Conservation (phyloP, 2,113 vertebrate genomes). For the Cariama cristata region DNA sequence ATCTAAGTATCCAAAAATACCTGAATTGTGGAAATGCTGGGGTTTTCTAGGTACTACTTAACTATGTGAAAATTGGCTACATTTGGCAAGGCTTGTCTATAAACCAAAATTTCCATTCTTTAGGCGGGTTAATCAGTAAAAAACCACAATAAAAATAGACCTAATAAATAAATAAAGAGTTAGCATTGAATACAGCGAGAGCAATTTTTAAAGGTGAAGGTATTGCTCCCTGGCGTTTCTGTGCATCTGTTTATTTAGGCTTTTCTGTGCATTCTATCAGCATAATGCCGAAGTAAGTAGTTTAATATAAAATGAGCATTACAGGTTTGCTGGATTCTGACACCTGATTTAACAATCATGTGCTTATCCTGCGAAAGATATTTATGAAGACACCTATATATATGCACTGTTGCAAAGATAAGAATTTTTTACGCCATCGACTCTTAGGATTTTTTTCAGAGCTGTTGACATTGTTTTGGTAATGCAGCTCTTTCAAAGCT, state of each 20-base stretch:
- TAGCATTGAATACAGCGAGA: neutral
- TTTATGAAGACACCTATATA: neutral
- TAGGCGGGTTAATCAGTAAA: neutral
- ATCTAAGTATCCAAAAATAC: neutral
- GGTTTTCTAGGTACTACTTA: neutral
- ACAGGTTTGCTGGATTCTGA: neutral
- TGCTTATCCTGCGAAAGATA: neutral
- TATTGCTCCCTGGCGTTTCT: neutral
- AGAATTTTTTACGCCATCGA: neutral
- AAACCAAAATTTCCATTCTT: neutral
- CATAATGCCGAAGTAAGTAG: neutral
- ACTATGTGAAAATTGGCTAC: neutral
- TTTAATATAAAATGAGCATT: neutral
- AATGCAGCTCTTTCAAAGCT: conserved; percentile 4
- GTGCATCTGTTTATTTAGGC: neutral
- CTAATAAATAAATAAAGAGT: neutral
- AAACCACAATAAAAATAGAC: neutral
- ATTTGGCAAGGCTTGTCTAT: neutral
- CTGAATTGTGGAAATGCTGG: neutral
- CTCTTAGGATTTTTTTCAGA: neutral
- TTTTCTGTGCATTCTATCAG: neutral
- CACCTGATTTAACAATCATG: neutral
- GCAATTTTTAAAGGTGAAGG: neutral
- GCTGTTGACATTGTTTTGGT: neutral
- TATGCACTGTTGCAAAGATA: neutral